Conservation (phyloP, 2,797 vertebrate genomes). For the Serranus cabrilla region DNA sequence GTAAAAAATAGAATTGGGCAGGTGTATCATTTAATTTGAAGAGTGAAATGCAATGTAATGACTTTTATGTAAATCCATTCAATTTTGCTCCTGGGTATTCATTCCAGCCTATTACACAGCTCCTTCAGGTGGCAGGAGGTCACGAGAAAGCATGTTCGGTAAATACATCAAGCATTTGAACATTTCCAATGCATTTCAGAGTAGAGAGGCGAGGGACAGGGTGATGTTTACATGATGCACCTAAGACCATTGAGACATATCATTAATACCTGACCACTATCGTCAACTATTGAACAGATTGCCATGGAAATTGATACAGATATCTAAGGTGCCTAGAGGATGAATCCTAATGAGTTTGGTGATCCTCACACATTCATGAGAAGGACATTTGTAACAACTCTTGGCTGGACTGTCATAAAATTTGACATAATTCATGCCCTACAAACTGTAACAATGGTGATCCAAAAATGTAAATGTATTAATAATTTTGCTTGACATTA, state of each 20-base stretch:
- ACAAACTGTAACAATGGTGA: neutral
- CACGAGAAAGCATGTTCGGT: slow-evolving; percentile 5
- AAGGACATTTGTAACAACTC: neutral
- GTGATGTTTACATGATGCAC: neutral
- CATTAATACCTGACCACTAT: neutral
- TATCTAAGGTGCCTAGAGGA: neutral
- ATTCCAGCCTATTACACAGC: slow-evolving; percentile 3
- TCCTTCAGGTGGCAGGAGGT: neutral
- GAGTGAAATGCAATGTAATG: slow-evolving; percentile 17
- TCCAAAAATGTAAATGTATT: neutral
- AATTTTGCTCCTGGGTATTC: slow-evolving; percentile 12
- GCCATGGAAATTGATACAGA: neutral
- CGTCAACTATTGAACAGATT: neutral
- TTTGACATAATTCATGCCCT: neutral
- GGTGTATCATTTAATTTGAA: neutral
- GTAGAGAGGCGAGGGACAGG: neutral
- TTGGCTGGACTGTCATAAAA: neutral
- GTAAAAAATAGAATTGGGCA: neutral
- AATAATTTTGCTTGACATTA: neutral
- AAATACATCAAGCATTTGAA: slow-evolving; percentile 11
- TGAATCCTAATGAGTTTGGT: neutral
- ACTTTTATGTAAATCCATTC: slow-evolving; percentile 5
- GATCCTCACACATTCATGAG: neutral
- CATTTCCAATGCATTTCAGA: slow-evolving; percentile 4
- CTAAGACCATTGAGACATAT: neutral